Evolutionary conservation across 1,140 invertebrate genomes (phyloP).

Genomic region (Trichogramma pretiosum): DNA sequence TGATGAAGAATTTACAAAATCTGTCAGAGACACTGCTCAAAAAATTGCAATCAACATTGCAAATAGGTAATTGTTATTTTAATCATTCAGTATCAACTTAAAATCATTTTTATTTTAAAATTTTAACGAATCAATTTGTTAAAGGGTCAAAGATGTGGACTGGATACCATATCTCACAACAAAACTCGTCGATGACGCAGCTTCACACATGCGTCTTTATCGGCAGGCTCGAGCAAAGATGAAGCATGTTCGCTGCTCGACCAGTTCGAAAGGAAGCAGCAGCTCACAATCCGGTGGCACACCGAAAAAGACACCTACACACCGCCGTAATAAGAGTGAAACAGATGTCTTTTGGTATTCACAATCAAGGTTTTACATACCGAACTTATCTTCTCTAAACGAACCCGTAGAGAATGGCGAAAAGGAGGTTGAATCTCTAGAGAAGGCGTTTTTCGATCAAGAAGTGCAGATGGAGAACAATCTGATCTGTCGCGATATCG

Average conservation of each 20-base stretch:
- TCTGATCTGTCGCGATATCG: conserved; percentile 57
- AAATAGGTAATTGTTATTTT: conserved; percentile 41
- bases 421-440: conserved; percentile 45
- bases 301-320: conserved; percentile 44
- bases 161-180: conserved; percentile 84
- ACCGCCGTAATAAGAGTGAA: conserved; percentile 62
- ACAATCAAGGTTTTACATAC: conserved; percentile 43
- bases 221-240: conserved; percentile 59
- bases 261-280: conserved; percentile 41
- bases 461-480: conserved; percentile 79
- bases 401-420: conserved; percentile 33
- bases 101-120: conserved; percentile 8
- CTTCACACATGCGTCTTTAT: conserved; percentile 77
- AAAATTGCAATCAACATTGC: conserved; percentile 51
- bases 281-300: conserved; percentile 43
- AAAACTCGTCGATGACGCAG: conserved; percentile 79
- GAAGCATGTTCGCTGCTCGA: conserved; percentile 44
- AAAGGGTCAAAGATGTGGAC: conserved; percentile 76
- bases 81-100: not conserved
- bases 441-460: conserved; percentile 78
- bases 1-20: conserved; percentile 49
- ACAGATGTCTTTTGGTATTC: conserved; percentile 59
- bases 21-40: conserved; percentile 49
- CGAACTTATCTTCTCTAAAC: conserved; percentile 38
- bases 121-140: no score